phyloP scores from a whole-genome alignment of 2,797 vertebrate species.

The Rhincodon typus region DNA sequence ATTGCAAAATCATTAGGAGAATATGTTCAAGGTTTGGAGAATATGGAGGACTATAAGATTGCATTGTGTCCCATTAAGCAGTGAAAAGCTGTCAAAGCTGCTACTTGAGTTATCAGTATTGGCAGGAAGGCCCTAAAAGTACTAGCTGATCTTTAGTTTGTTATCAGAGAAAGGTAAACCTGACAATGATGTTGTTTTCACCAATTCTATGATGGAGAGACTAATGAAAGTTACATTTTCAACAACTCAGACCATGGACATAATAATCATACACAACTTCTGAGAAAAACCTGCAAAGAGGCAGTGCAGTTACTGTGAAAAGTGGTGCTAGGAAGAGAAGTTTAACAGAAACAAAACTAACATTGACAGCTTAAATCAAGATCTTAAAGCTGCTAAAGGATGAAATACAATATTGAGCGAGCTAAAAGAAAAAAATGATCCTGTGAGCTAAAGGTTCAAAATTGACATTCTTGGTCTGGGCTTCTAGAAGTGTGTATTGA shows the following conservation, averaged over 20 bases:
- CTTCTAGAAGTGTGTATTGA: background rate
- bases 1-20: conserved; percentile 8
- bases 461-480: background rate
- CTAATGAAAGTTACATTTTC: conserved; percentile 18
- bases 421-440: background rate
- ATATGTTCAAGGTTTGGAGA: conserved; percentile 6
- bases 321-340: background rate
- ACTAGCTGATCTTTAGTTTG: conserved; percentile 11
- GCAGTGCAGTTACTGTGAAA: background rate
- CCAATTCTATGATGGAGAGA: background rate
- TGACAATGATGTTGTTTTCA: conserved; percentile 15
- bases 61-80: conserved; percentile 29
- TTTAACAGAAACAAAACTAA: background rate
- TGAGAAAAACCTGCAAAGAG: background rate
- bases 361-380: background rate
- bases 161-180: background rate
- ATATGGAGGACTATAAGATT: background rate
- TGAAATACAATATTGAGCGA: background rate
- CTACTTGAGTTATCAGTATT: background rate
- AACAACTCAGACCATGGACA: background rate
- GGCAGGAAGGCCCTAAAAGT: background rate
- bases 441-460: background rate
- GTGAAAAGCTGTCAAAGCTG: conserved; percentile 15
- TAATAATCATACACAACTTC: conserved; percentile 3
- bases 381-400: background rate